phyloP scores from a whole-genome alignment of 2,113 vertebrate species.

The Balaeniceps rex region DNA sequence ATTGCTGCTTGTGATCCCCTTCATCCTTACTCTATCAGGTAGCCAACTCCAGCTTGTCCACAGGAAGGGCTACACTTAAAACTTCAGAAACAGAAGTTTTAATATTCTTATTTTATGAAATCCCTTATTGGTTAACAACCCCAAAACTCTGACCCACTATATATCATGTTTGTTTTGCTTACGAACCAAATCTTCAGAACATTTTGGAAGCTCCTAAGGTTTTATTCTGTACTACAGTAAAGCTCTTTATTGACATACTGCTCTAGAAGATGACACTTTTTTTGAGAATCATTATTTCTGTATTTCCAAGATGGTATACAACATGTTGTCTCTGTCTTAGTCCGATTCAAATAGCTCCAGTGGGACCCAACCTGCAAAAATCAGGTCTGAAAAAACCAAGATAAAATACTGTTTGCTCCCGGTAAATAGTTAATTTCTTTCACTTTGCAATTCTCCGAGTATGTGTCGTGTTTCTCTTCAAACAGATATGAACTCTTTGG shows the following conservation, averaged over 20 bases:
- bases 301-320: not conserved
- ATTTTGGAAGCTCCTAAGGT: not conserved
- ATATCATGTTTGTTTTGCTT: not conserved
- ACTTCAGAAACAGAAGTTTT: not conserved
- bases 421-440: not conserved
- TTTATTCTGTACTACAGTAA: not conserved
- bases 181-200: not conserved
- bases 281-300: not conserved
- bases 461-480: not conserved
- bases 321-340: not conserved
- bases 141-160: not conserved
- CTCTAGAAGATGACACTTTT: not conserved
- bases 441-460: not conserved
- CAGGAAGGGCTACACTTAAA: not conserved
- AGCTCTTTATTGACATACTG: not conserved
- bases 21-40: not conserved
- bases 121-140: not conserved
- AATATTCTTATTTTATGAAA: not conserved
- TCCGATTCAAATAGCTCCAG: not conserved
- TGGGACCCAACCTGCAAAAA: not conserved
- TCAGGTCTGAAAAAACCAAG: not conserved
- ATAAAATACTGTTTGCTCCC: not conserved
- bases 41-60: not conserved
- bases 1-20: not conserved
- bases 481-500: not conserved